Percentiles rank a stretch among this genome's conserved stretches.
Evolutionary conservation across 2,113 vertebrate species (phyloP).

Genomic region (Clarias magur): DNA sequence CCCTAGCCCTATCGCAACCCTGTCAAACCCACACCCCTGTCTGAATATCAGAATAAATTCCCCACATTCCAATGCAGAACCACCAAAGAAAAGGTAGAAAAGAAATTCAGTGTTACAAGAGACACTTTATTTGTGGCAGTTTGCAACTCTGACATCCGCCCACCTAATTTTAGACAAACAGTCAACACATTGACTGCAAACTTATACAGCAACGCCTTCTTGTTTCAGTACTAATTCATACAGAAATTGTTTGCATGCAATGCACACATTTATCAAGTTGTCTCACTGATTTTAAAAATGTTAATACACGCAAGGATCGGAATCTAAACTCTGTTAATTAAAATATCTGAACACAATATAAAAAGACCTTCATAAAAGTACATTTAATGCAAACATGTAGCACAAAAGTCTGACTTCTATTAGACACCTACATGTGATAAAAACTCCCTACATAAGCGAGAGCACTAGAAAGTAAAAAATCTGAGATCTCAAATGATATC

Average conservation of each 20-base stretch:
- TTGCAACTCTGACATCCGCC: conserved; percentile 11
- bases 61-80: conserved; percentile 66
- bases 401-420: too few relatives aligned
- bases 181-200: conserved; percentile 58
- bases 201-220: conserved; percentile 29
- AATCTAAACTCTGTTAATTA: too few relatives aligned
- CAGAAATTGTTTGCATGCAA: background rate
- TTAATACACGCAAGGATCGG: too few relatives aligned
- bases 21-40: conserved; percentile 38
- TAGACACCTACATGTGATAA: too few relatives aligned
- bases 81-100: conserved; percentile 41
- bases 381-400: too few relatives aligned
- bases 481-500: background rate
- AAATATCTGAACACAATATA: too few relatives aligned
- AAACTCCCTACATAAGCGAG: background rate
- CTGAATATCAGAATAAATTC: conserved; percentile 67
- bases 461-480: conserved; percentile 2
- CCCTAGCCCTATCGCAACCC: background rate
- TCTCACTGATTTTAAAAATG: background rate
- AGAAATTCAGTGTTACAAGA: conserved; percentile 16
- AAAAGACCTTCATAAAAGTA: too few relatives aligned
- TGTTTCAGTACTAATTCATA: conserved; percentile 9
- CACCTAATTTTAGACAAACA: conserved; percentile 62
- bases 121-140: background rate
- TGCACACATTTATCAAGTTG: background rate